Base-by-base conservation (phyloP, 1,140 invertebrate species). In the Formica exsecta region DNA sequence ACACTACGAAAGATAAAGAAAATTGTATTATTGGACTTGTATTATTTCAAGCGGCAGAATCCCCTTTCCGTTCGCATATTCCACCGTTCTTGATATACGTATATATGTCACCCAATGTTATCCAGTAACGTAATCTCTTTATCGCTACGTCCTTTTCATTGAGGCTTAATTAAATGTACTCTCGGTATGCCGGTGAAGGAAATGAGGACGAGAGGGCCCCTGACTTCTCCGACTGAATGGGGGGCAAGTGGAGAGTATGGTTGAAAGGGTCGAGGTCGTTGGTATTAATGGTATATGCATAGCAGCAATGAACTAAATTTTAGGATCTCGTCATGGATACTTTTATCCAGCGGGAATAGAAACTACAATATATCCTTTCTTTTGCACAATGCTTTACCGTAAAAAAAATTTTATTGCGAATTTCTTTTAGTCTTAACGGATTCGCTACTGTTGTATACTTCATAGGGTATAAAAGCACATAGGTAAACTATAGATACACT, bases 161-260 rank as follows among this genome's bases (percentile, higher is more conserved):
- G 92, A 86, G 71, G 80, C 88, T 89, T 93, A 93, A 93, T 93
- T 93, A 92, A 92, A 93, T 92, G 87, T 91, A 87, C 68, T 87
- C 85, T 70, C 85, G 89, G 87, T 81, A 85, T 84, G 88, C 70
- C 86, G 64, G 51, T 13, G 88, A 51, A 90, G 88, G 86, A 90
- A 90, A 90, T 81, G 86, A 87, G 88, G 85, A 36, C 86, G 73
- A 80, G 70, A 87, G 86, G 65, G 86, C 70, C 70, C 54, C 64
- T 54, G 80, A 59, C 38, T 73, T 81, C 54, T 81, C 66, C 9
- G 51, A 70, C 65, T 73, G 59, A 87, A 76, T 64, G 68, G 87
- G 84, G 79, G 80, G 70, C 88, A 86, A 84, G 90, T 91, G 81
- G 77, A 90, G 79, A 91, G 80, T 86, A 71, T 44, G 54, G 75